These are phyloP conservation scores for Pecten maximus DNA, from an alignment of 2,888 invertebrate genomes.

Conservation along the genomic window DNA sequence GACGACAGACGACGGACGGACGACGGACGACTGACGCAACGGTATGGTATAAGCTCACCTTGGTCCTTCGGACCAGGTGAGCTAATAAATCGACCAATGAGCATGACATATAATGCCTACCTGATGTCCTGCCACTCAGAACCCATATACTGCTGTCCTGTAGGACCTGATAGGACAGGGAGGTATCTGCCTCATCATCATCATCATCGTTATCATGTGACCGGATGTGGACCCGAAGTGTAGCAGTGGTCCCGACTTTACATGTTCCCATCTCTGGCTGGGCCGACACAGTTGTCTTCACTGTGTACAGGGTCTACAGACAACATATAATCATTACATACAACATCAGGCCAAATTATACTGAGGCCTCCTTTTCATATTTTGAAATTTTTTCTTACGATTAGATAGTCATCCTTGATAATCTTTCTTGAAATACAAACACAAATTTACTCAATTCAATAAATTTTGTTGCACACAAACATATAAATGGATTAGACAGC, in stretches of 20 bases:
- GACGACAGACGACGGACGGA: too few relatives aligned
- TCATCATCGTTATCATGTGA: not conserved
- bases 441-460: too few relatives aligned
- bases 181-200: conserved; percentile 69
- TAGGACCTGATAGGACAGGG: conserved; percentile 89
- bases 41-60: too few relatives aligned
- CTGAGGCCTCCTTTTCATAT: not conserved
- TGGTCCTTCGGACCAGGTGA: too few relatives aligned
- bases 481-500: too few relatives aligned
- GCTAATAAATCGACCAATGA: too few relatives aligned
- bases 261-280: conserved; percentile 91
- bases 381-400: too few relatives aligned
- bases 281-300: conserved; percentile 90
- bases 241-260: conserved; percentile 92
- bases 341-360: not conserved
- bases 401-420: too few relatives aligned
- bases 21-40: too few relatives aligned
- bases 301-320: conserved; percentile 89
- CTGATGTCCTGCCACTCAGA: conserved; percentile 94
- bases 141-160: conserved; percentile 97
- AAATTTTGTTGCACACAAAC: too few relatives aligned
- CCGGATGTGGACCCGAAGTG: conserved; percentile 71
- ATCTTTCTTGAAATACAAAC: too few relatives aligned
- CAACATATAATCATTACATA: not conserved
- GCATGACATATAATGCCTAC: too few relatives aligned